Conservation (phyloP, 2,113 vertebrate genomes). For the Phyllostomus discolor region DNA sequence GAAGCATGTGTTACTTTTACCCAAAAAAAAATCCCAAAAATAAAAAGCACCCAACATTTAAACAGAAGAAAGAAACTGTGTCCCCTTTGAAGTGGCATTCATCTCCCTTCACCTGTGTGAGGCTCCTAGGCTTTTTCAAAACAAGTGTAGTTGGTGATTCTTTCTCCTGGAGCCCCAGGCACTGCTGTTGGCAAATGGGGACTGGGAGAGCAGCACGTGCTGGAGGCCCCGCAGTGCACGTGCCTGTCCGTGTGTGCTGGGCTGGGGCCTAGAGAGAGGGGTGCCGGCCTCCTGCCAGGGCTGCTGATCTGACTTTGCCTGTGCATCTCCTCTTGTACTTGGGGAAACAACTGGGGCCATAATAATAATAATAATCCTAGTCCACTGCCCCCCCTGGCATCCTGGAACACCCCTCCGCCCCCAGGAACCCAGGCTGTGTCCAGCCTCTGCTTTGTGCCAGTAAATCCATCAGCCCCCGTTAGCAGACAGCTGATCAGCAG, state of each 20-base stretch:
- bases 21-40: background rate
- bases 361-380: background rate
- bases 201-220: background rate
- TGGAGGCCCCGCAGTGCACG: fast-evolving
- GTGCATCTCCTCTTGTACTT: background rate
- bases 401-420: background rate
- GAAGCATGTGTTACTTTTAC: background rate
- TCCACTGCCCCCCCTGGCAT: too few relatives aligned
- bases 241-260: background rate
- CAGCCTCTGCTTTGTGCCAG: too few relatives aligned
- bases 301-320: background rate
- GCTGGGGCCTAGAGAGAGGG: background rate
- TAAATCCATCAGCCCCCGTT: background rate
- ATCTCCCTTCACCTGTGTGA: background rate
- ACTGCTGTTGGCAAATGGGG: background rate
- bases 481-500: background rate
- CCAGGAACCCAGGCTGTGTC: fast-evolving
- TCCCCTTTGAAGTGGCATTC: background rate
- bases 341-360: background rate
- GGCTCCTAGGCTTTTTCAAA: background rate
- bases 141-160: background rate
- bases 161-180: background rate
- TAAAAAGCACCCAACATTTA: background rate
- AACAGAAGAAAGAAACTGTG: background rate
- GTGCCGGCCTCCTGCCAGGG: background rate